phyloP scores from a whole-genome alignment of 2,888 invertebrate species.

The Hypolimnas misippus region DNA sequence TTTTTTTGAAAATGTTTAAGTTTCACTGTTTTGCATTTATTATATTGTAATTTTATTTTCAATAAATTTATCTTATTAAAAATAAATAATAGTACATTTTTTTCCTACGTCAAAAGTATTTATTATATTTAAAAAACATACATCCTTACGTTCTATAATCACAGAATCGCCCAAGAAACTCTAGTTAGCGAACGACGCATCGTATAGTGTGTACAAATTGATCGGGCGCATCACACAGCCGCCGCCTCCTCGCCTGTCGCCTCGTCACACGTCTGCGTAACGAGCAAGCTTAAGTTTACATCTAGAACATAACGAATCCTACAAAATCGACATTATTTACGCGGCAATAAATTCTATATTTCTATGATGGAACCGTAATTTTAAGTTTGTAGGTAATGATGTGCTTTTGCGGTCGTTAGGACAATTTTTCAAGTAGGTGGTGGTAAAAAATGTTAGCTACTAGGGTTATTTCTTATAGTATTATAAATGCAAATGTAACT shows the following conservation, averaged over 20 bases:
- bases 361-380: neutral
- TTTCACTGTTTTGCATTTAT: too few relatives aligned
- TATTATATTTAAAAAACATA: too few relatives aligned
- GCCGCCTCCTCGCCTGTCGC: slow-evolving; percentile 75
- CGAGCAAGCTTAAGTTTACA: slow-evolving; percentile 24
- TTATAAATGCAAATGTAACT: neutral
- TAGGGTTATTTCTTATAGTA: neutral
- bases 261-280: slow-evolving; percentile 68
- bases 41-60: too few relatives aligned
- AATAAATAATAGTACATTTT: too few relatives aligned
- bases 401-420: slow-evolving; percentile 30
- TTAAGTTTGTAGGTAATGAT: slow-evolving; percentile 4
- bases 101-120: too few relatives aligned
- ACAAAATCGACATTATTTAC: slow-evolving; percentile 43
- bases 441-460: neutral
- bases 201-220: slow-evolving; percentile 80
- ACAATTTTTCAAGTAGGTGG: slow-evolving; percentile 26
- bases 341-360: slow-evolving; percentile 22
- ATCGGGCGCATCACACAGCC: slow-evolving; percentile 62
- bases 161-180: slow-evolving; percentile 58
- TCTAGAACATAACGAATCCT: slow-evolving; percentile 21
- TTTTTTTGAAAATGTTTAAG: too few relatives aligned
- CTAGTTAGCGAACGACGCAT: slow-evolving; percentile 74
- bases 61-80: too few relatives aligned
- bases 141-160: neutral